Percentiles rank a stretch among this genome's conserved stretches.
These are phyloP conservation scores for Gymnopithys bicolor DNA, from an alignment of 2,797 vertebrate genomes.

Conservation along the genomic window DNA sequence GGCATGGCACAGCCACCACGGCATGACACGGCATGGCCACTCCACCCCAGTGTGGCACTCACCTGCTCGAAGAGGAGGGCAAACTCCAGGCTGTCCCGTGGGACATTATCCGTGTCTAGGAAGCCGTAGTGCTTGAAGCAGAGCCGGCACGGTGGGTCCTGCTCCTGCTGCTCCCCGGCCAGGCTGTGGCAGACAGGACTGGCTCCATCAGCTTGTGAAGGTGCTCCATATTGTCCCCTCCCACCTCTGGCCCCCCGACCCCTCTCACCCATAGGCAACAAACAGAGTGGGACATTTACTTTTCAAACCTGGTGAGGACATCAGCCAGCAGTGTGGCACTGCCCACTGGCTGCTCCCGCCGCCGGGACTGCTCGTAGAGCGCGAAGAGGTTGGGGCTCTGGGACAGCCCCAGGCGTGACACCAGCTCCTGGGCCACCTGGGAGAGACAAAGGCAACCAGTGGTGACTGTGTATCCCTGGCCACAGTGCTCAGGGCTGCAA, in stretches of 20 bases:
- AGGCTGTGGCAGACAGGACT: slow-evolving; percentile 72
- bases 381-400: slow-evolving; percentile 91
- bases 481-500: slow-evolving; percentile 53
- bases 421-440: slow-evolving; percentile 90
- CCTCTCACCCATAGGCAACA: not conserved
- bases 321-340: slow-evolving; percentile 88
- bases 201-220: accelerated
- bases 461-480: slow-evolving; percentile 10
- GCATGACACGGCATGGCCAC: accelerated
- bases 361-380: slow-evolving; percentile 87
- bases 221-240: accelerated
- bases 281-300: slow-evolving; percentile 73
- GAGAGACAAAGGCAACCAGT: slow-evolving; percentile 44
- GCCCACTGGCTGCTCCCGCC: slow-evolving; percentile 86
- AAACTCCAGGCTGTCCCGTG: slow-evolving; percentile 89
- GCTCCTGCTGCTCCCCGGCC: slow-evolving; percentile 81
- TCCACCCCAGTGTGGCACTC: not conserved
- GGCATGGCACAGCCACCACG: accelerated
- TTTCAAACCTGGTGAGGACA: slow-evolving; percentile 93
- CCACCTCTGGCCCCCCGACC: accelerated
- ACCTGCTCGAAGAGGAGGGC: slow-evolving; percentile 95
- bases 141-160: slow-evolving; percentile 83
- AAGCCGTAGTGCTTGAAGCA: slow-evolving; percentile 94
- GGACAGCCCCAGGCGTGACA: slow-evolving; percentile 87
- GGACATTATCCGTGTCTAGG: slow-evolving; percentile 87